Conservation (phyloP, 1,140 invertebrate species). For the Aphaenogaster rudis region DNA sequence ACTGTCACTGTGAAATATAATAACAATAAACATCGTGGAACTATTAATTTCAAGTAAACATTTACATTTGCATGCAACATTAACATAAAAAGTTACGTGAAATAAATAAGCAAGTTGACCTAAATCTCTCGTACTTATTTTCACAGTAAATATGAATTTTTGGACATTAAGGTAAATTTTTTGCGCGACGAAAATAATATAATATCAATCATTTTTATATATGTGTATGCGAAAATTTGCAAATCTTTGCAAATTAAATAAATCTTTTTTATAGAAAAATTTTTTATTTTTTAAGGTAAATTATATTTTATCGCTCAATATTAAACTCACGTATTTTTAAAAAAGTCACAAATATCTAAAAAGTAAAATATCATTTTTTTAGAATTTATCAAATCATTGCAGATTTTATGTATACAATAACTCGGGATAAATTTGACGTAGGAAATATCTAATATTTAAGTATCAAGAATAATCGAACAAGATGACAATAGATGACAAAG, state of each 20-base stretch:
- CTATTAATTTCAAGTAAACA: background rate
- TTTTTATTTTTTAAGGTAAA: background rate
- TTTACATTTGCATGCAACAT: conserved; percentile 35
- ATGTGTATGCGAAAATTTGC: background rate
- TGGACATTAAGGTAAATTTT: background rate
- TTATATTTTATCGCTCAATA: conserved; percentile 14
- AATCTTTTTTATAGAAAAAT: background rate
- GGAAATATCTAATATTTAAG: background rate
- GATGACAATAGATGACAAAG: background rate
- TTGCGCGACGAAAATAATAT: background rate
- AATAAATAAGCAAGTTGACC: background rate
- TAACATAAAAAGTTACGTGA: conserved; percentile 35
- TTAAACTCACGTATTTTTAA: background rate
- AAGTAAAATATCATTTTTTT: background rate
- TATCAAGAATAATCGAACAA: background rate
- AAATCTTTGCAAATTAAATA: background rate
- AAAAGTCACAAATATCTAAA: background rate
- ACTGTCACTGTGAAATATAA: background rate
- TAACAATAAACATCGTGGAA: background rate
- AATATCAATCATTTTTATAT: conserved; percentile 16
- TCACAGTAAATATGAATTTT: conserved; percentile 25
- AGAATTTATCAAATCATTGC: background rate
- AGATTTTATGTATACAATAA: background rate
- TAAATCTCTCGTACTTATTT: background rate
- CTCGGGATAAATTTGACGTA: background rate